Conservation (phyloP, 2,888 invertebrate species). For the Euzetes globulus region DNA sequence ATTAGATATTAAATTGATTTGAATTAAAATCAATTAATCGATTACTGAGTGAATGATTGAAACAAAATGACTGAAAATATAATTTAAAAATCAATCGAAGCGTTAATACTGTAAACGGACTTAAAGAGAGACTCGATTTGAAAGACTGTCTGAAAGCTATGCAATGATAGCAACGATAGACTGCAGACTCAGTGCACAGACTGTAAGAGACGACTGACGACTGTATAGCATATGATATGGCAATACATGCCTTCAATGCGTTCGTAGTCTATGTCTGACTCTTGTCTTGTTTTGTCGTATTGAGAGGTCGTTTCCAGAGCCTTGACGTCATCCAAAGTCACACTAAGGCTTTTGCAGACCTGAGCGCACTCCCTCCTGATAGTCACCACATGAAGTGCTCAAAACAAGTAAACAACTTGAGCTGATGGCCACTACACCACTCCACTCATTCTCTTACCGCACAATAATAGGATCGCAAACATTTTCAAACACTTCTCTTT, state of each 20-base stretch:
- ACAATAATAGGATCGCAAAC: too few species aligned
- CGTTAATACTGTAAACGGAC: background rate
- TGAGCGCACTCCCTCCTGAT: background rate
- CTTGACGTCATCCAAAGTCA: conserved; percentile 11
- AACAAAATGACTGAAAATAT: background rate
- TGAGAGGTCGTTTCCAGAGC: conserved; percentile 20
- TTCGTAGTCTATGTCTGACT: conserved; percentile 3
- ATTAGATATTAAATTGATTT: background rate
- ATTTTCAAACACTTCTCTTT: too few species aligned
- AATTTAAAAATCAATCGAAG: background rate
- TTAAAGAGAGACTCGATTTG: background rate
- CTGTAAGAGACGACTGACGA: background rate
- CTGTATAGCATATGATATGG: background rate
- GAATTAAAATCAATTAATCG: background rate
- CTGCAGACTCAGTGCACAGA: background rate
- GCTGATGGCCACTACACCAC: too few species aligned
- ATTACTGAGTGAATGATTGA: background rate
- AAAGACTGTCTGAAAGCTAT: background rate
- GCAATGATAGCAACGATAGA: background rate
- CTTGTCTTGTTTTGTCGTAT: conserved; percentile 14
- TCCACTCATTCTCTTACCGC: too few species aligned
- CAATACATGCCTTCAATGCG: conserved; percentile 13
- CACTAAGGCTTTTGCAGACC: background rate
- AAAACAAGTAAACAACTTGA: background rate
- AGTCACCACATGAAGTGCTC: background rate